Evolutionary conservation across 2,888 invertebrate genomes (phyloP), one percentile per base, ranked within the genome.

Genomic region (Priapulus caudatus): DNA sequence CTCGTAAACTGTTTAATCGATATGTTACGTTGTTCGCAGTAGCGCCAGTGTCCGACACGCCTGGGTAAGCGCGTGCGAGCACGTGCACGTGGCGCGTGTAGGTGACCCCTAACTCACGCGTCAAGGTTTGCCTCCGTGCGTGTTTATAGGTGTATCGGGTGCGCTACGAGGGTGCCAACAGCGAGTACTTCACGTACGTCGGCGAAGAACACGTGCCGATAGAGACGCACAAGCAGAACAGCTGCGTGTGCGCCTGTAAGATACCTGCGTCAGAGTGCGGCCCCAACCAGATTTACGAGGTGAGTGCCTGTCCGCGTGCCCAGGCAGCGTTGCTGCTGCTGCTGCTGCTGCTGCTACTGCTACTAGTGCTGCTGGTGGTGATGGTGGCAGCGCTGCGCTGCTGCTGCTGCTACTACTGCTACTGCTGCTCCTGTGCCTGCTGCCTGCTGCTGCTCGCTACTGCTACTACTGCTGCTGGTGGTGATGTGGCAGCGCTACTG

Each of bases 241-340:
- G 33, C 33, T 33, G 33, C 33, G n/a, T n/a, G 10, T 33, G 33
- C n/a, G 33, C 33, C n/a, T 33, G 33, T n/a, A 33, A 33, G 33
- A 33, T 10, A 33, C 10, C 10, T 10, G 10, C 33, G 10, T 10
- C 10, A 10, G 33, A 33, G 10, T 33, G 33, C 33, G 10, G 10
- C 10, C n/a, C 33, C 10, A 33, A 33, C 33, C 33, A 33, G 33
- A 33, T 33, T 10, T 33, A 33, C n/a, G n/a, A 33, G 33, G 33
- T 33, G n/a, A n/a, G 33, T n/a, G n/a, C n/a, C n/a, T n/a, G n/a
- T n/a, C n/a, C n/a, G n/a, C n/a, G n/a, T n/a, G n/a, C n/a, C n/a
- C n/a, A n/a, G n/a, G n/a, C n/a, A n/a, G n/a, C 33, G n/a, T 33
- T 33, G 33, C n/a, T 33, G 33, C n/a, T 33, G 33, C 33, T 33